A percentile compares a stretch with the other conserved stretches of the same genome.
phyloP scores from a whole-genome alignment of 2,797 vertebrate species.

The Notolepis coatsorum region DNA sequence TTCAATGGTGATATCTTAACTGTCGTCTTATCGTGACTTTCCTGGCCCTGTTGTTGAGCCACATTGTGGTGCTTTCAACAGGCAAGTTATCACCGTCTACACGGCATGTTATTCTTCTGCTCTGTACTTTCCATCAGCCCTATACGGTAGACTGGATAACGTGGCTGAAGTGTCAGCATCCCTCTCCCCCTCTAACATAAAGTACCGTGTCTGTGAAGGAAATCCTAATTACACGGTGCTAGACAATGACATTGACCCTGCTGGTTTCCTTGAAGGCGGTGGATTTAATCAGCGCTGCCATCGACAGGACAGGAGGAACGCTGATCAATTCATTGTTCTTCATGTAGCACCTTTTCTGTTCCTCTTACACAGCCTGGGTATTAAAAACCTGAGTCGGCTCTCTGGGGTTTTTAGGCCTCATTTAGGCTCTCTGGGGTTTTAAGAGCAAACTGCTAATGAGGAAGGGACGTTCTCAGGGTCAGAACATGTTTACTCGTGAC shows the following conservation, averaged over 20 bases:
- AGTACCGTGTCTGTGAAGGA: constrained; percentile 45
- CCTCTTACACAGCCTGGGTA: neutral
- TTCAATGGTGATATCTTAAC: neutral
- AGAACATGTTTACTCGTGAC: neutral
- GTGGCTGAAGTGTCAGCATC: constrained; percentile 12
- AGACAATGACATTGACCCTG: constrained; percentile 27
- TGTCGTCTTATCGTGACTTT: neutral
- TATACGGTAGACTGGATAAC: neutral
- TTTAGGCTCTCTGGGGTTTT: neutral
- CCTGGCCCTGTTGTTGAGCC: neutral
- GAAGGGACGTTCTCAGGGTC: neutral
- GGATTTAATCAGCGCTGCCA: constrained; percentile 44
- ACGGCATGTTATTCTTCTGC: neutral
- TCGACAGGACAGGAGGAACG: constrained; percentile 8
- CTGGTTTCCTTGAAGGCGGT: constrained; percentile 36
- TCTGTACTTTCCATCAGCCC: constrained; percentile 3
- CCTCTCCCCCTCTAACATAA: constrained; percentile 15
- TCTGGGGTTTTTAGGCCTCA: neutral
- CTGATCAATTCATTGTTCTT: constrained; percentile 39
- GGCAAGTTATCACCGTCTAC: constrained; percentile 5
- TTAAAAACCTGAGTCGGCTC: neutral
- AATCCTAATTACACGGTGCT: constrained; percentile 37
- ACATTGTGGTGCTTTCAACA: constrained; percentile 10
- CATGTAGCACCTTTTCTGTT: constrained; percentile 11
- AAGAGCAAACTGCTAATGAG: neutral